Evolutionary conservation across 2,797 vertebrate species (phyloP), one percentile per base, ranked within the genome.

Genomic region (Bryconaethiops microstoma): DNA sequence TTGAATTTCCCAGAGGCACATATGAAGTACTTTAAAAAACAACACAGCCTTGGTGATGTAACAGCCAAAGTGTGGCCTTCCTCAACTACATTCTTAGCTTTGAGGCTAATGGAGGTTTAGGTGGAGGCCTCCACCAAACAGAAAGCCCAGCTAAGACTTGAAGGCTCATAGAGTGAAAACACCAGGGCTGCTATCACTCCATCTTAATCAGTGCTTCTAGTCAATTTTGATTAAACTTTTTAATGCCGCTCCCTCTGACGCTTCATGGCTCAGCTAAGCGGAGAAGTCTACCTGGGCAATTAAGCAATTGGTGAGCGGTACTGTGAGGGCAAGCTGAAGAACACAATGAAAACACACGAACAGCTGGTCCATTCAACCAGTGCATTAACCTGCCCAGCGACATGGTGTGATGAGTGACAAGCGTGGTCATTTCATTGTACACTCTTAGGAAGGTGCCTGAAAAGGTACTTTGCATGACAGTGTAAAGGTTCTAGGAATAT

Each of bases 201-300:
- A 69, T 77, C 74, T 81, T 23, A 62, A 81, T 79, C 71, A 45
- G 8, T 68, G 39, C 74, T 63, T 45, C 65, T 76, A 74, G 84
- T 86, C 57, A 16, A 81, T 83, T 79, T 82, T 71, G 68, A 82
- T 84, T 70, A 40, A 81, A 70, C 72, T 23, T 17, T 52, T 35
- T 75, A 25, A n/a, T 74, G 23, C 17, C 55, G 45, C 55, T 45
- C 14, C 39, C 23, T 21, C 21, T 35, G 50, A n/a, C 4, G 55
- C 42, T 12, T 1, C 21, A 13, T 21, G 54, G 72, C 55, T 81
- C 39, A 65, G 52, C 74, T 13, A 60, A 72, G 39, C 77, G 69
- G 50, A 65, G 80, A 64, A 23, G 62, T 59, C 35, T 40, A 23
- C 29, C 52, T 60, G 59, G 45, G 17, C 57, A 81, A 82, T 82